Evolutionary conservation across 2,888 invertebrate species (phyloP), one percentile per base, ranked within the genome.

Genomic region (Parochlus steinenii): DNA sequence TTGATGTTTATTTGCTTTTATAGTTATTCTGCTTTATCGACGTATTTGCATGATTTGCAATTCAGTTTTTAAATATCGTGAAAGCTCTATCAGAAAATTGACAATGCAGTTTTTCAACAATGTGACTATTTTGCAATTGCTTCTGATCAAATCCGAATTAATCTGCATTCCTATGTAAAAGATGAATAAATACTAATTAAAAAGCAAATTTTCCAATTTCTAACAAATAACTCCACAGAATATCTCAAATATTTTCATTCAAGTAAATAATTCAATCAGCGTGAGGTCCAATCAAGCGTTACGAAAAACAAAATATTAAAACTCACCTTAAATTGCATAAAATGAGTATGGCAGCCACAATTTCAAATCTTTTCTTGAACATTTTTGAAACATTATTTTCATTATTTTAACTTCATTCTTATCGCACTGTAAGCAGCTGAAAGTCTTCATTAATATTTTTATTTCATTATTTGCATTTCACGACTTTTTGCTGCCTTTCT

Each of bases 291-390:
- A 15, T 15, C 10, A 28, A n/a, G 14, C 14, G 14, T 7, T 15
- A 28, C 10, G 3, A 28, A 10, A 15, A 28, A 10, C 5, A 15
- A 15, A 15, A 15, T 10, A 12, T 12, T 14, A n/a, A 28, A 15
- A 34, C 34, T 34, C 23, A 34, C 34, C 25, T 27, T 26, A 34
- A 34, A 34, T 34, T 34, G 17, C 34, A 34, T n/a, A 34, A 27
- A 17, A 34, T 28, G 27, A 33, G 26, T 27, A 34, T 33, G 25
- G 27, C 33, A 15, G 18, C 25, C 16, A 34, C 28, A 28, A 34
- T 28, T 28, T 28, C 34, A 34, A 28, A 34, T 26, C 18, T 34
- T 34, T 28, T 34, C 24, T 34, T 28, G 22, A 34, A 27, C 34
- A 34, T 34, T 34, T 34, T 34, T 26, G 28, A 19, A 34, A 34